Percentiles rank a stretch among this genome's conserved stretches.
Conservation (phyloP, 2,888 invertebrate genomes). For the Chorisops tibialis region DNA sequence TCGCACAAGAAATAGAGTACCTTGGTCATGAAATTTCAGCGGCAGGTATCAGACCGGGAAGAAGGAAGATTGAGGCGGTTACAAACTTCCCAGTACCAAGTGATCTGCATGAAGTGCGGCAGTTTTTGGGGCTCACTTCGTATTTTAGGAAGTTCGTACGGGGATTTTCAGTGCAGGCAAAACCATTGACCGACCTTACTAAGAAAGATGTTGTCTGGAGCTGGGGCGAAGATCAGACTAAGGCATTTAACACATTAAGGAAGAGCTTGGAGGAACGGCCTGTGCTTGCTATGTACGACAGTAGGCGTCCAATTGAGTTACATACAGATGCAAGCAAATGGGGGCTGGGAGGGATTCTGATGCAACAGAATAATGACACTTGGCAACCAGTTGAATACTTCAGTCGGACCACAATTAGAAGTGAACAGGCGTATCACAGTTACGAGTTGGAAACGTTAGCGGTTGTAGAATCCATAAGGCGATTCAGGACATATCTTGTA, state of each 20-base stretch:
- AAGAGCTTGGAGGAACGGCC: not conserved
- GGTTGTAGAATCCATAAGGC: no score
- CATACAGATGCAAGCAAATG: no score
- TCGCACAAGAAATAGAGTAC: not conserved
- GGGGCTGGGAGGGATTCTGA: no score
- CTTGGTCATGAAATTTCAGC: not conserved
- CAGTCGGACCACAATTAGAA: no score
- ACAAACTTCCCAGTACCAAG: not conserved
- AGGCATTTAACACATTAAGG: conserved; percentile 14
- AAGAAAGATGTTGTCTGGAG: not conserved
- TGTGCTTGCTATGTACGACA: not conserved
- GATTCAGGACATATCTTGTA: no score
- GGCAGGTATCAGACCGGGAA: no score
- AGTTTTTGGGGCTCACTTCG: not conserved
- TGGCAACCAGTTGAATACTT: no score
- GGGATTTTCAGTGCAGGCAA: not conserved
- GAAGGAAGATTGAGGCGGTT: not conserved
- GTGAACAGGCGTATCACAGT: no score
- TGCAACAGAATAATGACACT: no score
- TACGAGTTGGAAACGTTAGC: no score
- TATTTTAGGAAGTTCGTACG: not conserved
- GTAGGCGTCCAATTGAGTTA: not conserved
- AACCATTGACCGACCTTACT: no score
- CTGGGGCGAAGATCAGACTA: conserved; percentile 10
- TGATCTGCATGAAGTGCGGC: no score